These are phyloP conservation scores for Desmophyllum pertusum DNA, from an alignment of 92 coral and sea anemone species.

Conservation along the genomic window DNA sequence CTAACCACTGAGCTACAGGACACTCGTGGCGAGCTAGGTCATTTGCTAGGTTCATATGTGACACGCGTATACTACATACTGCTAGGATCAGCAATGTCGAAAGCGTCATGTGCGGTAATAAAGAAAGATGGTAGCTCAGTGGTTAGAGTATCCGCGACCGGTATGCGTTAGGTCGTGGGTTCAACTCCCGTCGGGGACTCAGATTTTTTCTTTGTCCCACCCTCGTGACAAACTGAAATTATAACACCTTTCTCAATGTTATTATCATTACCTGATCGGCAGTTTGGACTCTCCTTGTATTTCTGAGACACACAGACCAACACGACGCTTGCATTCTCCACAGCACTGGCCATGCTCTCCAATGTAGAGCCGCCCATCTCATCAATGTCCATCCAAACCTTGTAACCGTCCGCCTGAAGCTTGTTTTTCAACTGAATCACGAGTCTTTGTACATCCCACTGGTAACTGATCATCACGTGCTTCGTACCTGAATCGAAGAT, in stretches of 20 bases:
- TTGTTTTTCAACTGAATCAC: slow-evolving; percentile 70
- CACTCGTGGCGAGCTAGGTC: too few relatives aligned
- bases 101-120: too few relatives aligned
- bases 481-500: slow-evolving; percentile 22
- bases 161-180: too few relatives aligned
- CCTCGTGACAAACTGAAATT: background rate
- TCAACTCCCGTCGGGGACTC: too few relatives aligned
- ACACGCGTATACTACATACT: too few relatives aligned
- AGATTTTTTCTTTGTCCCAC: background rate
- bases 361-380: slow-evolving; percentile 91
- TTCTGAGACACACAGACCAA: slow-evolving; percentile 89
- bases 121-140: too few relatives aligned
- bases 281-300: slow-evolving; percentile 86
- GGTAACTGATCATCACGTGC: slow-evolving; percentile 87
- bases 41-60: too few relatives aligned
- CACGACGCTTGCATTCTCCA: slow-evolving; percentile 81
- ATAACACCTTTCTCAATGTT: background rate
- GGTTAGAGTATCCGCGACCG: too few relatives aligned
- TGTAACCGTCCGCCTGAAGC: slow-evolving; percentile 75
- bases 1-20: too few relatives aligned
- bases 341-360: slow-evolving; percentile 87
- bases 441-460: slow-evolving; percentile 79
- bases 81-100: too few relatives aligned
- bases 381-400: slow-evolving; percentile 90
- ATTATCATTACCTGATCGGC: slow-evolving; percentile 40